Evolutionary conservation across 2,888 invertebrate genomes (phyloP).

Genomic region (Mythimna loreyi): DNA sequence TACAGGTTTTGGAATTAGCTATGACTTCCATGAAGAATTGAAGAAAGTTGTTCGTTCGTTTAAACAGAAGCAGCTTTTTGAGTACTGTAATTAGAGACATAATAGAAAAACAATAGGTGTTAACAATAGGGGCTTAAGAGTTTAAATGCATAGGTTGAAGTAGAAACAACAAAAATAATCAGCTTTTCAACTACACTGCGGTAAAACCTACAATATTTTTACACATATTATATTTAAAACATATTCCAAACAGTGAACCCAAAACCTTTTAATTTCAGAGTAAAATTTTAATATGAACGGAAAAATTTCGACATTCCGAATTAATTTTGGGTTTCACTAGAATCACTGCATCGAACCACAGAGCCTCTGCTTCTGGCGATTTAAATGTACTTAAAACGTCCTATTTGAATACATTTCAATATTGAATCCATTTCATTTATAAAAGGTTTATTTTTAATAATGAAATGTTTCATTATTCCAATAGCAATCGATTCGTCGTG

Average conservation of each 20-base stretch:
- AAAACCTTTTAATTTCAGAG: constrained; percentile 10
- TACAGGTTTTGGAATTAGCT: too few species aligned
- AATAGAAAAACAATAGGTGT: too few species aligned
- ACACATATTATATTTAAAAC: neutral
- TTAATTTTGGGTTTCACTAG: constrained; percentile 30
- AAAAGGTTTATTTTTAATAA: constrained; percentile 30
- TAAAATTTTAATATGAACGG: constrained; percentile 16
- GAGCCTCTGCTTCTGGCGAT: constrained; percentile 19
- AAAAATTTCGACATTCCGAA: constrained; percentile 13
- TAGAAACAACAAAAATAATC: too few species aligned
- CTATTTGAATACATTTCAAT: constrained; percentile 45
- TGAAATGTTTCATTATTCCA: constrained; percentile 23
- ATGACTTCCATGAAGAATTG: too few species aligned
- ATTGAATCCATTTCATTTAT: constrained; percentile 33
- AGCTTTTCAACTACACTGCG: too few species aligned
- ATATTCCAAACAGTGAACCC: neutral
- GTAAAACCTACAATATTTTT: neutral
- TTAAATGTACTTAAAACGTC: constrained; percentile 30
- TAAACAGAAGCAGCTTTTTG: too few species aligned
- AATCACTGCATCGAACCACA: constrained; percentile 12
- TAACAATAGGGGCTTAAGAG: too few species aligned
- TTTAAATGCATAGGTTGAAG: too few species aligned
- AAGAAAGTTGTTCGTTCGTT: too few species aligned
- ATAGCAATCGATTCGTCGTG: neutral
- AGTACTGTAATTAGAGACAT: too few species aligned